Percentiles rank a stretch among this genome's conserved stretches.
phyloP scores from a whole-genome alignment of 2,113 vertebrate genomes.

The Ctenomys sociabilis region DNA sequence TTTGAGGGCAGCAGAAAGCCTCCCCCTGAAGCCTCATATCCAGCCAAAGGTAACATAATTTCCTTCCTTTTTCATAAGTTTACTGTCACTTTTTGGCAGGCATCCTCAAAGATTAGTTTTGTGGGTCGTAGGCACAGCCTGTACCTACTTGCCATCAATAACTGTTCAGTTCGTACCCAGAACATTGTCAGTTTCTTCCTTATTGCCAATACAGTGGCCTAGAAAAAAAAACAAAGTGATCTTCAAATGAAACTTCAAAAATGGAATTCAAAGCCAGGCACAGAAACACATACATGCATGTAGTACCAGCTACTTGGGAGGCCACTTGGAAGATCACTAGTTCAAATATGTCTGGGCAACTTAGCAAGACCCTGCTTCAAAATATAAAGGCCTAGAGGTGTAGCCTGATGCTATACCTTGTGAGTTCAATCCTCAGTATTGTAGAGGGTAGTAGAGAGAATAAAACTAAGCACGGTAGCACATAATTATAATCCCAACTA shows the following conservation, averaged over 20 bases:
- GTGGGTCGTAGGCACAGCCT: not conserved
- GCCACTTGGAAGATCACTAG: not conserved
- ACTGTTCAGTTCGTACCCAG: constrained; percentile 27
- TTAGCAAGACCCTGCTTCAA: no score
- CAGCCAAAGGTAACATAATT: not conserved
- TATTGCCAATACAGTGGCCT: not conserved
- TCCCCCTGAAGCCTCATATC: not conserved
- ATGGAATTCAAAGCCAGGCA: not conserved
- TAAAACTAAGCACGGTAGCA: not conserved
- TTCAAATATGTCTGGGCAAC: not conserved
- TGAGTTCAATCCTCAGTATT: not conserved
- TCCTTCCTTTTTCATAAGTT: not conserved
- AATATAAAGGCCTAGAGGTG: no score
- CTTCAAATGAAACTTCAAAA: not conserved
- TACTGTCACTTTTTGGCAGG: constrained; percentile 37
- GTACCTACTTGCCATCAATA: not conserved
- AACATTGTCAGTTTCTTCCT: not conserved
- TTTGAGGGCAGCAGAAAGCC: constrained; percentile 5
- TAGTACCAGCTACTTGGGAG: not conserved
- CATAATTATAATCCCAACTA: not conserved
- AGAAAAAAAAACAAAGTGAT: constrained; percentile 18
- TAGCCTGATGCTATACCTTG: not conserved
- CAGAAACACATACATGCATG: not conserved
- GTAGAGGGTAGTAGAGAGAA: not conserved
- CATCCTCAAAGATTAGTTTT: constrained; percentile 43